Evolutionary conservation across 2,113 vertebrate species (phyloP).

Genomic region (Peromyscus californicus): DNA sequence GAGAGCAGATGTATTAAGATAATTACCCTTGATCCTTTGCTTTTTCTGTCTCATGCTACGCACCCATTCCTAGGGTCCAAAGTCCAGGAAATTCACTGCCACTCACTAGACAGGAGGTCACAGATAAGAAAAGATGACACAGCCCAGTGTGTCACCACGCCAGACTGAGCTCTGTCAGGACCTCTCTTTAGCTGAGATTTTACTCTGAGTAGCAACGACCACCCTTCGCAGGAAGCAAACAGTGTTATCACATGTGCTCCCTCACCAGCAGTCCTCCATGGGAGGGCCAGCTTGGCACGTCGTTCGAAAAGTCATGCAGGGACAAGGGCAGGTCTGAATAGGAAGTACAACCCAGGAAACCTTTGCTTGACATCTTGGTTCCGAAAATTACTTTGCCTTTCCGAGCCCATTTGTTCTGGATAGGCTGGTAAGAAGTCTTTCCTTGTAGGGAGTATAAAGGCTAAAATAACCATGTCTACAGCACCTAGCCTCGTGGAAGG

Average conservation of each 20-base stretch:
- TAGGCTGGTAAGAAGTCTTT: not conserved
- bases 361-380: not conserved
- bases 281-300: not conserved
- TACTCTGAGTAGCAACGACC: not conserved
- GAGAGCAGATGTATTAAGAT: not conserved
- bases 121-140: not conserved
- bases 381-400: not conserved
- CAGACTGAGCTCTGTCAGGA: not conserved
- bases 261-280: not conserved
- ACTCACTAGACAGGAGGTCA: not conserved
- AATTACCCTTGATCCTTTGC: not conserved
- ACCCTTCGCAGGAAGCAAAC: not conserved
- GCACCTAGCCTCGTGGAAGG: rapidly evolving
- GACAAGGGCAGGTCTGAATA: not conserved
- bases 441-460: not conserved
- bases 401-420: not conserved
- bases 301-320: not conserved
- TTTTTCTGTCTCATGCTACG: not conserved
- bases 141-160: not conserved
- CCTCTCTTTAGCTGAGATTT: not conserved
- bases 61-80: no score
- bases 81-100: not conserved
- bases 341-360: not conserved
- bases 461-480: not conserved
- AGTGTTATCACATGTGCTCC: not conserved